Base-by-base conservation (phyloP, 1,140 invertebrate species). In the Zaprionus tsacasi region DNA sequence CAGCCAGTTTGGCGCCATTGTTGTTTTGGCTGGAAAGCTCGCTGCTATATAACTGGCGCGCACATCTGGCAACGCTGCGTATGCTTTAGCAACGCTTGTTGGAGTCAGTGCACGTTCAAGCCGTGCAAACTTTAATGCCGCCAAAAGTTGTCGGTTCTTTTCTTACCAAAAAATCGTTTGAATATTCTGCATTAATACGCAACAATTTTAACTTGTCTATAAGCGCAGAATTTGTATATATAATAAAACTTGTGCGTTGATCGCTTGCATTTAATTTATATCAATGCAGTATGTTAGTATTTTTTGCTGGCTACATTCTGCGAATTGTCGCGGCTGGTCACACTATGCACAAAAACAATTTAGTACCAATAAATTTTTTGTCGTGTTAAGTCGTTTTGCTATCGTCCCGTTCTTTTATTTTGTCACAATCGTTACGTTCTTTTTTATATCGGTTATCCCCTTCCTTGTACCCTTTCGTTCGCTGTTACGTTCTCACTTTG, bases 311-410 rank as follows among this genome's bases (percentile, higher is more conserved):
- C 40, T 15, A 2, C 30, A 56, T 74, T 74, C 25, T 50, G 6
- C 4, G 6, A 3, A 21, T 56, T 40, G 4, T 15, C 33, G 4
- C 21, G 6, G 12, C 45, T 45, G 71, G 65, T 35, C 57, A 69
- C 66, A 69, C 66, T 50, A 38, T 27, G 38, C 57, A 48, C 64
- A 69, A 69, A 61, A 74, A 63, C 71, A 69, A 69, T 63, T 63
- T 74, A 74, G 71, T 74, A 74, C 71, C 52, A 69, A 63, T 69
- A 61, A 61, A 40, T 69, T 69, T 69, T 69, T 74, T 74, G 71
- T 74, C 71, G 71, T 63, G 71, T 74, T 69, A 33, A 63, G 71
- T 61, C 60, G 58, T 57, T 69, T 3, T 40, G 27, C 13, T 17
- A 36, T 50, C 48, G 66, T 74, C n/a, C 35, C 69, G 40, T 61